Conservation (phyloP, 1,140 invertebrate genomes). For the Hestina assimilis region DNA sequence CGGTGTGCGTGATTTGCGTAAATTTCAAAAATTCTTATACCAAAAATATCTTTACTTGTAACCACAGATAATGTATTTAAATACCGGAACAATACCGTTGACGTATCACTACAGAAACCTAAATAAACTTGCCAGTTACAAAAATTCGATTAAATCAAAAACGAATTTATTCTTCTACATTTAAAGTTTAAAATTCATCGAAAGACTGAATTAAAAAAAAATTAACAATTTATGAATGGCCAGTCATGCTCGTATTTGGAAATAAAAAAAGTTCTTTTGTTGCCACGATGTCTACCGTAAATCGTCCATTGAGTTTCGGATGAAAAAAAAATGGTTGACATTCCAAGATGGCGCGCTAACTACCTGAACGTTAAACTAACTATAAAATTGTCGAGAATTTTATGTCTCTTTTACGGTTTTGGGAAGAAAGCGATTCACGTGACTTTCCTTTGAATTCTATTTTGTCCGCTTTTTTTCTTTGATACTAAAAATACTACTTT, state of each 20-base stretch:
- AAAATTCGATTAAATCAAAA: conserved; percentile 17
- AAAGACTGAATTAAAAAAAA: not conserved
- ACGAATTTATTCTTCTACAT: not conserved
- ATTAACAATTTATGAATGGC: conserved; percentile 30
- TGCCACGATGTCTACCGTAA: conserved; percentile 59
- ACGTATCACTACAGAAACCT: conserved; percentile 41
- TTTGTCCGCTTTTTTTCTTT: not conserved
- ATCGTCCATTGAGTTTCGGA: conserved; percentile 45
- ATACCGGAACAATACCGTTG: conserved; percentile 34
- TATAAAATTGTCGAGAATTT: conserved; percentile 33
- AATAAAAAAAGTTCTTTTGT: conserved; percentile 46
- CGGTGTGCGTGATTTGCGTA: conserved; percentile 1
- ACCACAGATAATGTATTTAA: conserved; percentile 36
- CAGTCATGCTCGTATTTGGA: conserved; percentile 31
- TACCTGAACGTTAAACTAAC: conserved; percentile 40
- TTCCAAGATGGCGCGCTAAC: conserved; percentile 38
- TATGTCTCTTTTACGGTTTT: conserved; percentile 33
- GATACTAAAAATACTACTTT: not conserved
- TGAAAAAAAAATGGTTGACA: conserved; percentile 46
- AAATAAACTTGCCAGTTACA: conserved; percentile 36
- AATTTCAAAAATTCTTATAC: conserved; percentile 5
- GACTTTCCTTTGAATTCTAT: not conserved
- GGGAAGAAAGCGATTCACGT: conserved; percentile 12
- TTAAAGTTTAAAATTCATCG: conserved; percentile 13
- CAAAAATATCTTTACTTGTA: not conserved